Base-by-base conservation (phyloP, 1,140 invertebrate species). In the Choristoneura fumiferana region DNA sequence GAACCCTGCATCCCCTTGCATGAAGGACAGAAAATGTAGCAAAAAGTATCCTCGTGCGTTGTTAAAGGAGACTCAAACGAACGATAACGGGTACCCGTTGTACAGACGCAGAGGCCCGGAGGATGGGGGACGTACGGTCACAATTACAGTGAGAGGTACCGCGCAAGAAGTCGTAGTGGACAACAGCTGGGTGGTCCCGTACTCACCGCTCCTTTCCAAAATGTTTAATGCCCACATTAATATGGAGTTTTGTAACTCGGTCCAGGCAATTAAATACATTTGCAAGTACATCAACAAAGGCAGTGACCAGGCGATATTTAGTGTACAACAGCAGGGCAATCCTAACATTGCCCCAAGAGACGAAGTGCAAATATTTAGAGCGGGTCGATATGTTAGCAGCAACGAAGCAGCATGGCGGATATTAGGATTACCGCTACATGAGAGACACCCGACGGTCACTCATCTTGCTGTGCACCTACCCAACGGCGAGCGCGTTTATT, bases 111-210 rank as follows among this genome's bases (percentile, higher is more conserved):
- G 73, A 60, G 49, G 67, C 38, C 66, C 67, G 58, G 69, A 1
- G 60, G 65, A 72, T 43, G 62, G 65, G 52, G 69, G 65, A 12
- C 67, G 53, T 5, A 67, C 67, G 36, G 57, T 54, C 57, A 22
- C 58, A 55, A 34, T 70, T 13, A 73, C 67, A 63, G 54, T 63
- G 55, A 54, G 63, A 68, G 62, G 62, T 63, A 62, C 56, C 29
- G 60, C 40, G 37, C 55, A 57, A 17, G 38, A 72, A 17, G 58
- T 63, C 54, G 17, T 52, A 36, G 60, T 73, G 14, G 78, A 84
- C 52, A 87, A 87, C 69, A 58, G 72, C 18, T 87, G 81, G 79
- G 63, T 87, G 5, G 86, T 86, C 0, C 81, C 81, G 8, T 86
- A 78, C 68, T 71, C 67, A 6, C 79, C 82, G 22, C n/a, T 78